Evolutionary conservation across 2,888 invertebrate genomes (phyloP).

Genomic region (Coleophora deauratella): DNA sequence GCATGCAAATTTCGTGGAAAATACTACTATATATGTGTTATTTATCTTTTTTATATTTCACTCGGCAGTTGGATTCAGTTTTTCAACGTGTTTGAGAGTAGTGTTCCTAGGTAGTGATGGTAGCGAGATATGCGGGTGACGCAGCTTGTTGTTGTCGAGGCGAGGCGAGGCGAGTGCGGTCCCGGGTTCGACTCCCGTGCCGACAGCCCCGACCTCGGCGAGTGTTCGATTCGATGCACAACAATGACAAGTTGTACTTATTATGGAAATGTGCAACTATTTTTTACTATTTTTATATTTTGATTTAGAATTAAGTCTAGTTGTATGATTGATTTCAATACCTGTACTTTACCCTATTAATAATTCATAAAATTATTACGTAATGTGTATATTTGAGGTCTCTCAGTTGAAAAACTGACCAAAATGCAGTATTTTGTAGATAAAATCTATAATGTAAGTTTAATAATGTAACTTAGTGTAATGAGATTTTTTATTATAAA

Average conservation of each 20-base stretch:
- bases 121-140: slow-evolving; percentile 31
- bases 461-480: slow-evolving; percentile 69
- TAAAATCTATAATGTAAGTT: slow-evolving; percentile 72
- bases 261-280: slow-evolving; percentile 66
- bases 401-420: slow-evolving; percentile 68
- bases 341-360: slow-evolving; percentile 62
- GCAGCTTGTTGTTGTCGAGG: slow-evolving; percentile 31
- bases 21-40: slow-evolving; percentile 69
- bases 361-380: slow-evolving; percentile 51
- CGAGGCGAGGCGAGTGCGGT: slow-evolving; percentile 9
- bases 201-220: too few relatives aligned
- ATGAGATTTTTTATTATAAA: slow-evolving; percentile 73
- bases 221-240: slow-evolving; percentile 41
- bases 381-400: slow-evolving; percentile 43
- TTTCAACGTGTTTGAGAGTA: slow-evolving; percentile 54
- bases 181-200: neutral
- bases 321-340: slow-evolving; percentile 68
- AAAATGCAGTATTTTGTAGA: slow-evolving; percentile 71
- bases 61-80: slow-evolving; percentile 60
- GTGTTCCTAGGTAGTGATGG: slow-evolving; percentile 20
- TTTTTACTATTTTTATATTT: slow-evolving; percentile 75
- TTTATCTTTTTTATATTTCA: slow-evolving; percentile 74
- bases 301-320: slow-evolving; percentile 72
- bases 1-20: slow-evolving; percentile 68
- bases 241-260: slow-evolving; percentile 59